Base-by-base conservation (phyloP, 1,140 invertebrate genomes). In the Reticulitermes speratus region DNA sequence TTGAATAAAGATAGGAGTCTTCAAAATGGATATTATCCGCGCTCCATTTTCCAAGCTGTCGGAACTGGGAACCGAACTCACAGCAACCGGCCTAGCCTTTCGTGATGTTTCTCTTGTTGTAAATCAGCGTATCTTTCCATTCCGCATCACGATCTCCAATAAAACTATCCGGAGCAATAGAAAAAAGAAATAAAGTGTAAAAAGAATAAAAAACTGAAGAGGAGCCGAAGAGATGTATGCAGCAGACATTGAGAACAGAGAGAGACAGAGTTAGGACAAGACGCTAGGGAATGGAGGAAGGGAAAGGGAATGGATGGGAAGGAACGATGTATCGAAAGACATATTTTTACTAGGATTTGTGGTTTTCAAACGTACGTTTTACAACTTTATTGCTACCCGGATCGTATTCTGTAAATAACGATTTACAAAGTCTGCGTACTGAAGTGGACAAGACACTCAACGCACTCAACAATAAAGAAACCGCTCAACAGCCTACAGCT, bases 131-230 rank as follows among this genome's bases (percentile, higher is more conserved):
- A 19, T 30, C 65, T 75, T 75, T 75, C 5, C 25, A 75, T 2
- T 75, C n/a, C 65, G n/a, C 25, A 30, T 75, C 65, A 30, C 65
- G 65, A 75, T 25, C 25, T 30, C 65, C 65, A 75, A 75, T 75
- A 75, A 75, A 75, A 75, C 65, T 75, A 30, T 30, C 1, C 65
- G 11, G n/a, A 30, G 25, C 25, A 30, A 30, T 8, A 75, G 25
- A 30, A 75, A 65, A 65, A 48, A 23, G 87, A 86, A 75, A 75
- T 75, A 75, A 75, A 75, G 65, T 25, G n/a, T 25, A 16, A 25
- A 30, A 11, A 75, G 25, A 75, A n/a, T 8, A 75, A 75, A 55
- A 2, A 55, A 55, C 52, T 55, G 52, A 55, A 55, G 52, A 55
- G 65, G 16, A 30, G 65, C 25, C 65, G 0, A 25, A 75, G 59